These are phyloP conservation scores for Calameuta idolon DNA, from an alignment of 2,888 invertebrate species.

Conservation along the genomic window DNA sequence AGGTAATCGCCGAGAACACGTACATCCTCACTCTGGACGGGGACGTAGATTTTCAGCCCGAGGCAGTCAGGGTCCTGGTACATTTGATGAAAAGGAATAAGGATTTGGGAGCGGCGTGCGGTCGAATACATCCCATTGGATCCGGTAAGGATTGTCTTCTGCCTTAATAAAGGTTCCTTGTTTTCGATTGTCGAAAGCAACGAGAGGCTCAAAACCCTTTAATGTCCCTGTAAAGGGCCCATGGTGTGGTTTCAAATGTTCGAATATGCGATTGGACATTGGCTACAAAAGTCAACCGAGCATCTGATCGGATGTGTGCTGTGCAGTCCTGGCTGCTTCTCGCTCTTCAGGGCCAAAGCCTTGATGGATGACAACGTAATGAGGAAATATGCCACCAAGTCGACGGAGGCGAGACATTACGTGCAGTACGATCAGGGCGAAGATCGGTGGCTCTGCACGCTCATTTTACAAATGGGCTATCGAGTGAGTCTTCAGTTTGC, in stretches of 20 bases:
- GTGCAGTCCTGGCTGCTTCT: conserved; percentile 93
- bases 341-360: conserved; percentile 87
- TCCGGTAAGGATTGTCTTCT: conserved; percentile 61
- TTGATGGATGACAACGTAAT: conserved; percentile 93
- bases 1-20: conserved; percentile 82
- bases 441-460: conserved; percentile 95
- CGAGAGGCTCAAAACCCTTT: not conserved
- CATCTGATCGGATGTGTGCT: conserved; percentile 91
- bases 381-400: conserved; percentile 86
- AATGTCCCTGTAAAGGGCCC: conserved; percentile 69
- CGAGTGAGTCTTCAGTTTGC: conserved; percentile 68
- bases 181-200: not conserved
- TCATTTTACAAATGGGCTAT: conserved; percentile 91
- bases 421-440: conserved; percentile 97
- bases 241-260: conserved; percentile 91
- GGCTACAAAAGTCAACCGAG: conserved; percentile 93
- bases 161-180: too few relatives aligned
- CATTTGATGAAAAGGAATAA: conserved; percentile 89
- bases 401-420: conserved; percentile 83
- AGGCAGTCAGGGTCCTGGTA: conserved; percentile 81
- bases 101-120: conserved; percentile 86
- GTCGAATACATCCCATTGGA: conserved; percentile 90
- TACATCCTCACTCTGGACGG: conserved; percentile 88
- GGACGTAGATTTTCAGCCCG: conserved; percentile 88
- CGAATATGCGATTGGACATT: conserved; percentile 93